Evolutionary conservation across 1,140 invertebrate genomes (phyloP).

Genomic region (Micrasema longulum): DNA sequence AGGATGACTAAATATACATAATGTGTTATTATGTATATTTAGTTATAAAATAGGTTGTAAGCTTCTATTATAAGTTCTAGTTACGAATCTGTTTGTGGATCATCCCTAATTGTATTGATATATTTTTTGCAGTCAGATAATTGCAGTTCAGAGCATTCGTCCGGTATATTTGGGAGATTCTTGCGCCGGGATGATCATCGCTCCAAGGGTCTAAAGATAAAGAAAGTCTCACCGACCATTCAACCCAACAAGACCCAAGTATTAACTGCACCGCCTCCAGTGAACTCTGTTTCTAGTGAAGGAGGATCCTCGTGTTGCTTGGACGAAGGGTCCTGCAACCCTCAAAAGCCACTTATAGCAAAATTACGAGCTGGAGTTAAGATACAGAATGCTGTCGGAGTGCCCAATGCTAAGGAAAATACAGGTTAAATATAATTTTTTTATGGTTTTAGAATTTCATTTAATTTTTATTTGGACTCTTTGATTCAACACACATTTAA

Average conservation of each 20-base stretch:
- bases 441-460: too few species aligned
- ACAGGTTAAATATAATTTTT: too few species aligned
- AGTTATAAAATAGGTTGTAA: too few species aligned
- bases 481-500: too few species aligned
- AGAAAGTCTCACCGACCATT: constrained; percentile 17
- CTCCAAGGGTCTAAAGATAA: constrained; percentile 51
- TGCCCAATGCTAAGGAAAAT: constrained; percentile 70
- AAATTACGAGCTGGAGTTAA: constrained; percentile 79
- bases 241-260: background rate
- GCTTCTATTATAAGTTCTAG: too few species aligned
- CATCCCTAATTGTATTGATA: too few species aligned
- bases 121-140: constrained; percentile 76
- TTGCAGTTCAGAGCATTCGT: constrained; percentile 79
- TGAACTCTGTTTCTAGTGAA: constrained; percentile 61
- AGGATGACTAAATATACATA: too few species aligned
- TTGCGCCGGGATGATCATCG: constrained; percentile 69
- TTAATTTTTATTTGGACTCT: too few species aligned
- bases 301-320: constrained; percentile 56
- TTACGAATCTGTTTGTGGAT: too few species aligned
- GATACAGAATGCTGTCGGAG: constrained; percentile 70
- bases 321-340: constrained; percentile 56
- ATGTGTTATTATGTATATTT: too few species aligned
- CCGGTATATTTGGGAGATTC: constrained; percentile 77
- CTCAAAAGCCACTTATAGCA: constrained; percentile 71
- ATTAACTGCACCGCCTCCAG: constrained; percentile 18